A percentile compares a stretch with the other conserved stretches of the same genome.
Evolutionary conservation across 2,888 invertebrate species (phyloP).

Genomic region (Eristalinus sepulchralis): DNA sequence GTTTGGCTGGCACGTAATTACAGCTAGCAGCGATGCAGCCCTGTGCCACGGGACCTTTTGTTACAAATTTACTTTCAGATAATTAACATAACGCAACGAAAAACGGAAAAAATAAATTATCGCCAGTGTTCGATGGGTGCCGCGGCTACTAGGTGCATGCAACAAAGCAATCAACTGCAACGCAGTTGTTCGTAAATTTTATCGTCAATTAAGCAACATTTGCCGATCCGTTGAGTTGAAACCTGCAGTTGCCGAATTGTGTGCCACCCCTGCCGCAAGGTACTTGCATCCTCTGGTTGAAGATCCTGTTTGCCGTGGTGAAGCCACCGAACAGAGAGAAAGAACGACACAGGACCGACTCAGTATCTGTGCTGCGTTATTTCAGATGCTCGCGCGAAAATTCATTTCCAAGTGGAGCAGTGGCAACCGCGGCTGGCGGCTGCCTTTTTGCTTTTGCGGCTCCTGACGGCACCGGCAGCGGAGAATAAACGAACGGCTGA

Average conservation of each 20-base stretch:
- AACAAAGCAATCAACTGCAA: constrained; percentile 57
- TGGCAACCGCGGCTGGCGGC: constrained; percentile 25
- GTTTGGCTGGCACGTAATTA: not conserved
- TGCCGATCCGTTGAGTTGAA: constrained; percentile 14
- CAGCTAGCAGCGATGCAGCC: constrained; percentile 4
- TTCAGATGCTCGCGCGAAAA: constrained; percentile 54
- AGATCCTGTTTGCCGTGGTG: not conserved
- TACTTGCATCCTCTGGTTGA: constrained; percentile 26
- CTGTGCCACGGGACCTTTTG: constrained; percentile 23
- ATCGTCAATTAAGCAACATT: constrained; percentile 69
- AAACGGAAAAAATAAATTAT: not conserved
- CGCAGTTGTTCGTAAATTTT: constrained; percentile 65
- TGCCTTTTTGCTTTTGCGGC: constrained; percentile 20
- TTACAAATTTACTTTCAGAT: constrained; percentile 35
- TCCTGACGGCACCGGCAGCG: not conserved
- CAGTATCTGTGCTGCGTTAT: constrained; percentile 4
- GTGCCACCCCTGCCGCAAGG: constrained; percentile 29
- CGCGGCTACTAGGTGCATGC: constrained; percentile 11
- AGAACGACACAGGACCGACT: not conserved
- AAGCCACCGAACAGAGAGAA: not conserved
- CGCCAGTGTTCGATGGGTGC: no score
- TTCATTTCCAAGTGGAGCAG: constrained; percentile 55
- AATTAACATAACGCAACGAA: constrained; percentile 20
- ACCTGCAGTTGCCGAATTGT: constrained; percentile 6
- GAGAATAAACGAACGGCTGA: constrained; percentile 1